These are phyloP conservation scores for Aphaenogaster floridana DNA, from an alignment of 1,140 invertebrate genomes.

Conservation along the genomic window DNA sequence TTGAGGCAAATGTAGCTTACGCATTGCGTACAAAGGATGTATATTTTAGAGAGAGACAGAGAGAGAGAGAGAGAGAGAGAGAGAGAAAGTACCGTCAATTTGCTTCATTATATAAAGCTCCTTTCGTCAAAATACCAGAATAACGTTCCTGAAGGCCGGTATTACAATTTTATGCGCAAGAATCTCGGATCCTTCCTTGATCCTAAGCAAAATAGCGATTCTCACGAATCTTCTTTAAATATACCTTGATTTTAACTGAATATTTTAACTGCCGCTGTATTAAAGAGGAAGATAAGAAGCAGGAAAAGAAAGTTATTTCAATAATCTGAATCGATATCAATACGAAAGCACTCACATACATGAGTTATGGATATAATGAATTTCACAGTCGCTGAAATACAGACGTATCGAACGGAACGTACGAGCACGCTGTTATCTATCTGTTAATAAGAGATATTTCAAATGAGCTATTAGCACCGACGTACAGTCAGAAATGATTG, in stretches of 20 bases:
- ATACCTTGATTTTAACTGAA: not conserved
- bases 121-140: constrained; percentile 1
- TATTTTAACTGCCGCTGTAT: not conserved
- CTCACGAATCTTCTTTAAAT: not conserved
- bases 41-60: not conserved
- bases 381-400: not conserved
- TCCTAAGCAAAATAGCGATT: too few relatives aligned
- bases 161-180: constrained; percentile 8
- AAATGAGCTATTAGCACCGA: constrained; percentile 16
- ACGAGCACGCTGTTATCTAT: not conserved
- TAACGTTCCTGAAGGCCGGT: not conserved
- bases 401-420: not conserved
- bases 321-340: not conserved
- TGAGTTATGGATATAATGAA: constrained; percentile 19
- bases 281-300: not conserved
- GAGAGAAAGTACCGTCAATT: not conserved
- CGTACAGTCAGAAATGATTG: not conserved
- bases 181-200: not conserved
- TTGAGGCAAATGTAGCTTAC: constrained; percentile 14
- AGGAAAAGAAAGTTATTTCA: not conserved
- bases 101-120: constrained; percentile 11
- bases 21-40: not conserved
- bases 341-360: not conserved
- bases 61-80: too few relatives aligned
- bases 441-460: not conserved